A percentile compares a stretch with the other conserved stretches of the same genome.
phyloP scores from a whole-genome alignment of 2,888 invertebrate species.

The Parascotia fuliginaria region DNA sequence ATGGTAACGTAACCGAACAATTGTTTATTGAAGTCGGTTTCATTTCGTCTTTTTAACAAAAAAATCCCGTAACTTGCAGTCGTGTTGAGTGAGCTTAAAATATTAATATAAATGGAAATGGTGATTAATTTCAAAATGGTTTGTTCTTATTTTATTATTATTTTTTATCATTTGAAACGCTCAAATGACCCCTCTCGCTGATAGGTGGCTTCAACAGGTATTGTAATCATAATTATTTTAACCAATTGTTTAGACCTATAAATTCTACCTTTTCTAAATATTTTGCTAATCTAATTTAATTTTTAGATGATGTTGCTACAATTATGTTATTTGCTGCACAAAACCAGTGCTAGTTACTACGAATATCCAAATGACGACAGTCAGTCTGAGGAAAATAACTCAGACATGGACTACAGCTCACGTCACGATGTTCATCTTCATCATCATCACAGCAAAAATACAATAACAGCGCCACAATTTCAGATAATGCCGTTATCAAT shows the following conservation, averaged over 20 bases:
- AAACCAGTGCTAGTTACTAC: conserved; percentile 12
- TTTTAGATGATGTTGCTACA: conserved; percentile 29
- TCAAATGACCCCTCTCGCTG: no score
- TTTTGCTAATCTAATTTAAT: neutral
- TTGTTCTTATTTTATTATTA: neutral
- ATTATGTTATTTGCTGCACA: conserved; percentile 13
- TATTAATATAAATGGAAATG: conserved; percentile 23
- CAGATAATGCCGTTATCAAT: no score
- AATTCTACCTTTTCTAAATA: no score
- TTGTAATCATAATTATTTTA: no score
- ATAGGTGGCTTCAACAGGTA: no score
- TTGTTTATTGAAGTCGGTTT: conserved; percentile 18
- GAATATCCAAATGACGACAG: conserved; percentile 6
- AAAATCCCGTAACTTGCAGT: conserved; percentile 3
- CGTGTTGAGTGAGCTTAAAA: conserved; percentile 1
- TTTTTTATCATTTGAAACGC: no score
- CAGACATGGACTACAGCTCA: neutral
- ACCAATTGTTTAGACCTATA: no score
- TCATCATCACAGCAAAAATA: neutral
- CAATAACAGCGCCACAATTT: neutral
- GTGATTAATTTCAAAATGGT: conserved; percentile 25
- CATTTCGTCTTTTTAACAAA: neutral
- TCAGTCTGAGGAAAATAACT: conserved; percentile 5
- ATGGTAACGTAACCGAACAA: conserved; percentile 16
- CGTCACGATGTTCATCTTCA: no score